Conservation (phyloP, 2,888 invertebrate genomes). For the Volucella bombylans region DNA sequence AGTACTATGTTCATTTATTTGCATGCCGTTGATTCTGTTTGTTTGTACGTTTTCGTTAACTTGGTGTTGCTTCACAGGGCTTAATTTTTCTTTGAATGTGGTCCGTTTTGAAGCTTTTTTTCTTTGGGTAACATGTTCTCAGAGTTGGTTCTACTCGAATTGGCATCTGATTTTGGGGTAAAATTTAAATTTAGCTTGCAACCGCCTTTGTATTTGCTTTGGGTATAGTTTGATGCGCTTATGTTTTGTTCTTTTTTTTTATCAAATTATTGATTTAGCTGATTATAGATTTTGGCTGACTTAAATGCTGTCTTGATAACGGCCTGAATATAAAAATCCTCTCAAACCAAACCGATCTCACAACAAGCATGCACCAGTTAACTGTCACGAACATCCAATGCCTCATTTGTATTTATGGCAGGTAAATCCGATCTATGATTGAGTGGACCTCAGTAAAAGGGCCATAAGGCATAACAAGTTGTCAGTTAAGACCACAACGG, state of each 20-base stretch:
- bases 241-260: background rate
- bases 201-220: background rate
- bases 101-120: slow-evolving; percentile 6
- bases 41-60: background rate
- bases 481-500: no score
- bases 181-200: background rate
- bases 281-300: no score
- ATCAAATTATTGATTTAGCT: no score
- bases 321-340: no score
- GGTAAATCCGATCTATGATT: no score
- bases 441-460: no score
- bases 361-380: no score
- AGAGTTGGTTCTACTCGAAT: background rate
- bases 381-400: no score
- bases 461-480: no score
- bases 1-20: slow-evolving; percentile 28
- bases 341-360: no score
- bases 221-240: background rate
- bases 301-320: no score
- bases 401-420: no score
- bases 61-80: slow-evolving; percentile 50
- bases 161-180: background rate
- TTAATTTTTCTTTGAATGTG: background rate
- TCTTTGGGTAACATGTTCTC: background rate
- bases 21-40: slow-evolving; percentile 33